Base-by-base conservation (phyloP, 1,140 invertebrate species). In the Coelopa frigida region DNA sequence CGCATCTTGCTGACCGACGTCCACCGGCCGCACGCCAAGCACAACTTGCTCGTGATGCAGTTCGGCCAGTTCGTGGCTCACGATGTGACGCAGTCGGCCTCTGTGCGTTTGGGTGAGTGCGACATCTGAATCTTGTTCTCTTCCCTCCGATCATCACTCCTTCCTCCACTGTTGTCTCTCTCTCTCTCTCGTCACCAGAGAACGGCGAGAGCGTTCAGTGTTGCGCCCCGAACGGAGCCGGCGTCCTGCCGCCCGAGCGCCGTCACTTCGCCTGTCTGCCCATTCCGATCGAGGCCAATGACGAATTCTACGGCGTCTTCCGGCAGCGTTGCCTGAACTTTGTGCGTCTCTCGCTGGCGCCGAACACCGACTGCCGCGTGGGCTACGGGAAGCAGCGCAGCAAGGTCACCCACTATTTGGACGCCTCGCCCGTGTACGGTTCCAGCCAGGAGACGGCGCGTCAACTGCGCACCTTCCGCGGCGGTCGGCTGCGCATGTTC, bases 41-140 rank as follows among this genome's bases (percentile, higher is more conserved):
- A 78, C 35, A 90, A 87, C 54, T 75, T 85, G 5, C 66, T 90
- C 52, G 74, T 84, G 12, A 85, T 87, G 61, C 79, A 87, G 52
- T 90, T 88, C 62, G 86, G 83, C 1, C 85, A 93, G 61, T 84
- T 91, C 48, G 59, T 91, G 8, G 77, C 82, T 2, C 84, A 91
- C 49, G 89, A 92, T 59, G 65, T 89, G 4, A 77, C 83, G 0
- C 81, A 87, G 51, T 84, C 84, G 1, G 79, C 86, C 1, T 80
- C 85, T 38, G 74, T 81, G 44, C 68, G 81, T n/a, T 79, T 66
- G 5, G 47, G 47, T 49, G 10, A 37, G 41, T 29, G 12, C 26
- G 23, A 22, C 14, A 32, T 12, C 22, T 29, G 27, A 37, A 37
- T 18, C 7, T 37, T 49, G 26, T 49, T 61, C 41, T 45, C 11